Base-by-base conservation (phyloP, 2,797 vertebrate genomes). In the Cottoperca gobio region DNA sequence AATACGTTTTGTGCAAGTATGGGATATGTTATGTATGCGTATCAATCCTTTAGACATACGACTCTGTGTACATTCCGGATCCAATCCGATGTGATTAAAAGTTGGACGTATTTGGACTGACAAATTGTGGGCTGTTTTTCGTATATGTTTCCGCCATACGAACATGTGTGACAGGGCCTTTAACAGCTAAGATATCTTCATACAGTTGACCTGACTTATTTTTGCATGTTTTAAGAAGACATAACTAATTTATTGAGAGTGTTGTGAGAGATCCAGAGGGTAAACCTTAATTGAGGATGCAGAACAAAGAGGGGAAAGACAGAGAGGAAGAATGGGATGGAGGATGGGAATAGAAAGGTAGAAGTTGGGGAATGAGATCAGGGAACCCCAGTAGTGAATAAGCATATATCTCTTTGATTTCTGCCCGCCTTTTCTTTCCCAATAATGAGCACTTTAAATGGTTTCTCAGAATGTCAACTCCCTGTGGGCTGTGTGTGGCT, bases 381-480 rank as follows among this genome's bases (percentile, higher is more conserved):
- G 58, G 78, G 66, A 85, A 75, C 67, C 69, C 65, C 85, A 80
- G 55, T 73, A 43, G 70, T 81, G 89, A 89, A 74, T 73, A 79
- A 79, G 52, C n/a, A 10, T 52, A 49, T 64, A 73, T 88, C 64
- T 78, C 79, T 93, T 92, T 93, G 89, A 93, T 93, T 92, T 68
- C 70, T 86, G 67, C 73, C 86, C 75, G 83, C 86, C 54, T 81
- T 87, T 88, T 88, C 84, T 86, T 82, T 82, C 83, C 82, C 83
- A 88, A 78, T 95, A 96, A 96, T 95, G 94, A 96, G 82, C 90
- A 88, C 86, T 90, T 92, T 86, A 85, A 94, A 90, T 94, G 93
- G 85, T 82, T 90, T 90, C 92, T 92, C 80, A 92, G 86, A 82
- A 79, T 87, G 81, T 80, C 86, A 90, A 85, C 78, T 91, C 85